These are phyloP conservation scores for Bubalus kerabau DNA, from an alignment of 2,113 vertebrate species.

Conservation along the genomic window DNA sequence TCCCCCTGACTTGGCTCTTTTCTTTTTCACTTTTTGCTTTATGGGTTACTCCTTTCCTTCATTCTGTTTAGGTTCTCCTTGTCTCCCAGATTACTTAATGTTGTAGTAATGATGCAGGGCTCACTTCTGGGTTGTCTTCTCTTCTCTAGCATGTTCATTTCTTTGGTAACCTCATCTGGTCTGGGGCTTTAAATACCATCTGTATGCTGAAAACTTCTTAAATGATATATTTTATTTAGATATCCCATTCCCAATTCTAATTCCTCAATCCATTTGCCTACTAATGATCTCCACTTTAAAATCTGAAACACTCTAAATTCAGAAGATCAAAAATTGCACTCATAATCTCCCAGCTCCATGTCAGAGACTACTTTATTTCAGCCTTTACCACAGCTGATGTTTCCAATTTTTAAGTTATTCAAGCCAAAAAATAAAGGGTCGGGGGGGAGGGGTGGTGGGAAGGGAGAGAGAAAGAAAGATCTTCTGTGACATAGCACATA, in stretches of 20 bases:
- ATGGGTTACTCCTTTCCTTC: background rate
- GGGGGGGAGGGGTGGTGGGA: accelerated
- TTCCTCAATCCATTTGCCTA: background rate
- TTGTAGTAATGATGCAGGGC: background rate
- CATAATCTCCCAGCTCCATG: background rate
- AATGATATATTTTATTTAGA: background rate
- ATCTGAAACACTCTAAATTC: background rate
- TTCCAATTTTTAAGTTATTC: background rate
- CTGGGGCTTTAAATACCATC: background rate
- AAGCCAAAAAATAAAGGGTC: background rate
- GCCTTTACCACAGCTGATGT: background rate
- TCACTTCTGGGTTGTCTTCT: background rate
- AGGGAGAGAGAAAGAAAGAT: accelerated
- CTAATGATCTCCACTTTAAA: background rate
- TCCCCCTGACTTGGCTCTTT: background rate
- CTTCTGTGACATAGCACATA: background rate
- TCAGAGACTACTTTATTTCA: background rate
- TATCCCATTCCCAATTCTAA: background rate
- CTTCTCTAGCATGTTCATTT: background rate
- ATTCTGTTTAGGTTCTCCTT: background rate
- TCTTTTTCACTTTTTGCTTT: background rate
- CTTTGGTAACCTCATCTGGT: background rate
- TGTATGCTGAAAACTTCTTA: background rate
- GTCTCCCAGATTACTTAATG: background rate
- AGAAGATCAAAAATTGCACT: background rate